Evolutionary conservation across 2,888 invertebrate species (phyloP).

Genomic region (Parascotia fuliginaria): DNA sequence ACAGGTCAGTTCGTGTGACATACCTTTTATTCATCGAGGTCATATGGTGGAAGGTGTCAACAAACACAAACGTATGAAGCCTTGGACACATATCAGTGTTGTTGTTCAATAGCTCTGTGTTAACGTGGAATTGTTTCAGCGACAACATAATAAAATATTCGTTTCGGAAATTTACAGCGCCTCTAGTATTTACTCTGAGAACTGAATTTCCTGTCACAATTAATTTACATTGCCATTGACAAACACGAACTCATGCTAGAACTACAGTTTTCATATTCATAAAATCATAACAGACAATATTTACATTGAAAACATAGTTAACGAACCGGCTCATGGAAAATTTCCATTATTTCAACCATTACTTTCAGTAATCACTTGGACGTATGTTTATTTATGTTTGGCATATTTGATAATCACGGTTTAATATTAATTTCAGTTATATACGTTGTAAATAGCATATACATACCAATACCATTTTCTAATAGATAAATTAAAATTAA

Average conservation of each 20-base stretch:
- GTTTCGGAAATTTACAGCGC: too few relatives aligned
- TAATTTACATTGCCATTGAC: too few relatives aligned
- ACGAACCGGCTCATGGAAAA: slow-evolving; percentile 23
- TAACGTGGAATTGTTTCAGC: too few relatives aligned
- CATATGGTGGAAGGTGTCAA: slow-evolving; percentile 1
- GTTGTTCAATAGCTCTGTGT: too few relatives aligned
- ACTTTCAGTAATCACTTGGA: not conserved
- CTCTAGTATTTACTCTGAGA: too few relatives aligned
- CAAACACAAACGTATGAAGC: slow-evolving; percentile 10
- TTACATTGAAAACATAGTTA: slow-evolving; percentile 34
- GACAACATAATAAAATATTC: too few relatives aligned
- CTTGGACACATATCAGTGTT: slow-evolving; percentile 34
- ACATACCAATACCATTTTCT: too few relatives aligned
- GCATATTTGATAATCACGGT: not conserved
- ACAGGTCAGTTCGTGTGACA: not conserved
- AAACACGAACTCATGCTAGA: too few relatives aligned
- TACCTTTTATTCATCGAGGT: not conserved
- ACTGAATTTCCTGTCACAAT: too few relatives aligned
- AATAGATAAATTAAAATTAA: too few relatives aligned
- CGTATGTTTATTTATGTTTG: not conserved
- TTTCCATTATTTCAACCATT: slow-evolving; percentile 6
- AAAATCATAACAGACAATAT: slow-evolving; percentile 37
- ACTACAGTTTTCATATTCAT: slow-evolving; percentile 35
- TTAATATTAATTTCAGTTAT: not conserved
- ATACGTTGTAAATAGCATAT: too few relatives aligned